Conservation (phyloP, 2,113 vertebrate genomes). For the Camelus bactrianus region DNA sequence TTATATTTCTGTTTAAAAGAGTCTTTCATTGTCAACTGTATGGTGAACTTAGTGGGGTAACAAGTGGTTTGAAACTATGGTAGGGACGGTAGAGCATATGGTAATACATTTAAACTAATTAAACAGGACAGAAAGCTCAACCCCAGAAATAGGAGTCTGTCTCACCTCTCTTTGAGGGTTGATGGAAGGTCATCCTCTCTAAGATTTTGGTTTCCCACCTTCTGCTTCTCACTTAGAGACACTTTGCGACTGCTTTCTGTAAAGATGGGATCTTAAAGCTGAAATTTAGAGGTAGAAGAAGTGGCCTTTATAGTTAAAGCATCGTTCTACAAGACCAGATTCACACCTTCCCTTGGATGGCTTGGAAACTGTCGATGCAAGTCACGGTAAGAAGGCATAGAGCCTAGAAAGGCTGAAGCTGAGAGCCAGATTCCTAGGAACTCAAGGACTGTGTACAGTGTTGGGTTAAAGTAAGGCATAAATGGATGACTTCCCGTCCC, state of each 20-base stretch:
- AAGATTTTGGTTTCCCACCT: neutral
- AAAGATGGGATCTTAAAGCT: conserved; percentile 20
- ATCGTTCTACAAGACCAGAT: neutral
- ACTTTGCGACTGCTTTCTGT: neutral
- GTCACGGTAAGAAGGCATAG: neutral
- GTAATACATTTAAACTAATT: neutral
- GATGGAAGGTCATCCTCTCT: neutral
- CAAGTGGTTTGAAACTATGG: neutral
- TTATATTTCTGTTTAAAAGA: conserved; percentile 24
- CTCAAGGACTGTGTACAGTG: neutral
- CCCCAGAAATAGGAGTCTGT: neutral
- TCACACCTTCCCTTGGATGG: neutral
- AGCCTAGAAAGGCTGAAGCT: neutral
- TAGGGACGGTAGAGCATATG: neutral
- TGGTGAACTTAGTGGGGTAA: neutral
- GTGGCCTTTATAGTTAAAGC: conserved; percentile 34
- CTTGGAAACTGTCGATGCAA: neutral
- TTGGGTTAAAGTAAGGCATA: neutral
- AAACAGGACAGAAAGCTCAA: neutral
- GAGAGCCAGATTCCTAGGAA: neutral
- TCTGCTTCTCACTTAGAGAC: neutral
- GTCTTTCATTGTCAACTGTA: neutral
- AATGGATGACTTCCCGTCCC: neutral
- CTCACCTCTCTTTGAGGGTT: neutral
- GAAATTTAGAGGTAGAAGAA: conserved; percentile 3